Percentiles rank a stretch among this genome's conserved stretches.
Conservation (phyloP, 2,113 vertebrate species). For the Todiramphus chloris region DNA sequence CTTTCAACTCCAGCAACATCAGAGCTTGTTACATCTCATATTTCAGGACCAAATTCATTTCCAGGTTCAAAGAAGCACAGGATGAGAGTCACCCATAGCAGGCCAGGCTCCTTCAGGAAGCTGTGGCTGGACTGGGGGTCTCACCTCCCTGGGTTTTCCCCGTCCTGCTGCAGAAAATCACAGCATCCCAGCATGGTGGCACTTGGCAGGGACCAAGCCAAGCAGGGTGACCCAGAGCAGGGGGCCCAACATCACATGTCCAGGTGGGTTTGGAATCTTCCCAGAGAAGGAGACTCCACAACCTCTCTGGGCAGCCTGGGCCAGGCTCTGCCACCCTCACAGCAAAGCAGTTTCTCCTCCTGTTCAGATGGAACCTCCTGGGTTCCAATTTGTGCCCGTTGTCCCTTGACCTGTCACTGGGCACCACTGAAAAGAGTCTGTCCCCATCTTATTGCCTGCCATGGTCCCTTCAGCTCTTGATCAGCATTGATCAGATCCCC, state of each 20-base stretch:
- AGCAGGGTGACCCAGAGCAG: not conserved
- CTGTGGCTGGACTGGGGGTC: rapidly evolving
- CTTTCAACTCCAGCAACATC: not conserved
- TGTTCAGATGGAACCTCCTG: not conserved
- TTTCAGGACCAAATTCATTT: not conserved
- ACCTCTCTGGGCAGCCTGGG: not conserved
- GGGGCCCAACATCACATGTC: not conserved
- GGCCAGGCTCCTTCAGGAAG: not conserved
- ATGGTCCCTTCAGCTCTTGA: not conserved
- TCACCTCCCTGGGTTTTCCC: not conserved
- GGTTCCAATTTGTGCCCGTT: not conserved
- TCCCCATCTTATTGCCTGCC: not conserved
- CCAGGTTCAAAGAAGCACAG: not conserved
- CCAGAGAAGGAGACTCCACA: not conserved
- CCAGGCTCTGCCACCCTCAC: not conserved
- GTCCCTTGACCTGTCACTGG: not conserved
- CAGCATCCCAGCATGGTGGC: not conserved
- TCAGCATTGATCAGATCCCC: not conserved
- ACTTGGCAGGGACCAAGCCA: not conserved
- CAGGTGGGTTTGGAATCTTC: not conserved
- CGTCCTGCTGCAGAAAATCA: not conserved
- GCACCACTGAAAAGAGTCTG: not conserved
- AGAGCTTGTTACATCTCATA: rapidly evolving
- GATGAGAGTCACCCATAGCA: not conserved
- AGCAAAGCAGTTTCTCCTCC: not conserved